Conservation (phyloP, 2,113 vertebrate genomes). For the Gracilinanus agilis region DNA sequence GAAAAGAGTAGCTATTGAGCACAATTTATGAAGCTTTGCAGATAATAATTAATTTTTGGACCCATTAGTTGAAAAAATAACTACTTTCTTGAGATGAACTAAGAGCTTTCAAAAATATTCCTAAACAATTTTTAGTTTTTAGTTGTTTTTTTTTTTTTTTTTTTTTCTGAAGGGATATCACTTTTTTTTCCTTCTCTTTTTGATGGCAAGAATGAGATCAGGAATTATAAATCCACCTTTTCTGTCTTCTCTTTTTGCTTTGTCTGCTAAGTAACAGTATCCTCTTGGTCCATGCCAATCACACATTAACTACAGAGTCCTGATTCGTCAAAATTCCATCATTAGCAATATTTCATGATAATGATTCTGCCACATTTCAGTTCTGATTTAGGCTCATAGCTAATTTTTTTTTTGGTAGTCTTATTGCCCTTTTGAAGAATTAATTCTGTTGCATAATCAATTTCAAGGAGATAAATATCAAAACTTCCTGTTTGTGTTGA, state of each 20-base stretch:
- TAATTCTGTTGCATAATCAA: conserved; percentile 59
- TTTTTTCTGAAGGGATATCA: neutral
- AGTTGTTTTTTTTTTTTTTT: no score
- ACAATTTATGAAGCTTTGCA: neutral
- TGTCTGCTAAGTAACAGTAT: conserved; percentile 13
- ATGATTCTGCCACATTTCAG: conserved; percentile 39
- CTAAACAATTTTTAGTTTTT: conserved; percentile 43
- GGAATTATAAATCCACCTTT: conserved; percentile 48
- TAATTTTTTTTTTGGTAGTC: conserved; percentile 21
- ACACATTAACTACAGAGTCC: conserved; percentile 22
- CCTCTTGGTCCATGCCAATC: neutral
- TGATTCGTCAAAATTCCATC: conserved; percentile 44
- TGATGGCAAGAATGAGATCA: conserved; percentile 35
- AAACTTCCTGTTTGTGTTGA: conserved; percentile 75
- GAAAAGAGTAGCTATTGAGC: conserved; percentile 38
- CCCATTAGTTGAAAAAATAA: neutral
- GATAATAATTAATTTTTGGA: neutral
- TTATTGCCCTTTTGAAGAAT: conserved; percentile 49
- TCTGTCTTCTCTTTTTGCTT: conserved; percentile 9
- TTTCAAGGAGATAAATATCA: conserved; percentile 63
- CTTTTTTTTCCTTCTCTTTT: neutral
- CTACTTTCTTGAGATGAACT: neutral
- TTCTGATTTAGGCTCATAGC: conserved; percentile 6
- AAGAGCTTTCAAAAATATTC: conserved; percentile 46
- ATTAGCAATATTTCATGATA: conserved; percentile 12